These are phyloP conservation scores for Lasioglossum zephyrum DNA, from an alignment of 2,888 invertebrate genomes.

Conservation along the genomic window DNA sequence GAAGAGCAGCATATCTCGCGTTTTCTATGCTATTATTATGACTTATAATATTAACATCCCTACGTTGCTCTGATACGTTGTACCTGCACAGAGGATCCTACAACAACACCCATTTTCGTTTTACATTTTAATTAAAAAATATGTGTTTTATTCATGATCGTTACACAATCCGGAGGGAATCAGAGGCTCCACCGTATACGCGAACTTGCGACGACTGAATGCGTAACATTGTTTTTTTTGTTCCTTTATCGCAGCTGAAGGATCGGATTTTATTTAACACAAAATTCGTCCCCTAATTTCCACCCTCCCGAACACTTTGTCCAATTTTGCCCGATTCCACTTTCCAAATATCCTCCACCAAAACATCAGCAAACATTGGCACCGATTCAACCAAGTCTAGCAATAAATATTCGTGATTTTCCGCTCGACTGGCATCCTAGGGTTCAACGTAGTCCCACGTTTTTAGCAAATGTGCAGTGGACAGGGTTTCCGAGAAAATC, in stretches of 20 bases:
- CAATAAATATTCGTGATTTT: no score
- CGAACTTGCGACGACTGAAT: no score
- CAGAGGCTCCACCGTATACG: background rate
- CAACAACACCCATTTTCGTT: background rate
- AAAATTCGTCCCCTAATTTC: no score
- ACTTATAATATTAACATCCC: background rate
- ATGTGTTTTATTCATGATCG: background rate
- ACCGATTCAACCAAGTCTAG: no score
- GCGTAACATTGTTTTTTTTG: background rate
- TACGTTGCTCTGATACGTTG: background rate
- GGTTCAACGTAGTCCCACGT: background rate
- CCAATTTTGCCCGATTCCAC: no score
- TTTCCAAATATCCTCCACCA: no score
- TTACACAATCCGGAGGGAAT: background rate
- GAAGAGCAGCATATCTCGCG: background rate
- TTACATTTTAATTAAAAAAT: background rate
- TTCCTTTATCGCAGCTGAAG: background rate
- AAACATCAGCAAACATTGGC: no score
- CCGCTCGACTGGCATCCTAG: no score
- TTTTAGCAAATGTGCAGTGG: background rate
- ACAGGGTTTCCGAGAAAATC: constrained; percentile 24
- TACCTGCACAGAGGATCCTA: background rate
- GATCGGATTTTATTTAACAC: no score
- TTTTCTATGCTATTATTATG: background rate
- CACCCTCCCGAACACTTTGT: no score